Base-by-base conservation (phyloP, 2,797 vertebrate genomes). In the Hydrolagus colliei region DNA sequence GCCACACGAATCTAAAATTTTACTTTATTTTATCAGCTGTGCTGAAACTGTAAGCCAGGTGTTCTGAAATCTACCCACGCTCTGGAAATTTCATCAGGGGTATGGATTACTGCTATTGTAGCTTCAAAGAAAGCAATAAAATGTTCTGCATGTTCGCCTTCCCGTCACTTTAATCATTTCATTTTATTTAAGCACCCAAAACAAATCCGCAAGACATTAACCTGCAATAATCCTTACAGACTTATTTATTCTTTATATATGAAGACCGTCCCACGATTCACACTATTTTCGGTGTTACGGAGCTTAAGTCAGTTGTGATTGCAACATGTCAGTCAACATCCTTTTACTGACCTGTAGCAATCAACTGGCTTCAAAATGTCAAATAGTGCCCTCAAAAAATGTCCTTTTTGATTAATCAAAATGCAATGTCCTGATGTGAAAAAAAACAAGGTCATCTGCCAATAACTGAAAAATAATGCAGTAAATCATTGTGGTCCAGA, bases 381-480 rank as follows among this genome's bases (percentile, higher is more conserved):
- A 86, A 77, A 35, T 59, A 32, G 16, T 20, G 16, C 32, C 72
- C 27, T 32, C 20, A 14, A 84, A 84, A 84, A 84, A 71, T n/a
- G 35, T 18, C 8, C 14, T 68, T 82, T 80, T 20, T 68, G 65
- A 92, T 91, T 91, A 89, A 91, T 91, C 88, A 89, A 91, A 91
- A 92, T 68, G 18, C 32, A 84, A 71, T 52, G 65, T 71, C 20
- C 35, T 84, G 32, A 11, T 84, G 27, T 52, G 87, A 92, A 86
- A 91, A 91, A 91, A 75, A 91, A 86, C 93, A 95, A 95, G 95
- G 94, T 95, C 93, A 94, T 91, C 93, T 93, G 92, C 92, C 93
- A 94, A 93, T 93, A 94, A 93, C 88, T 89, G 88, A 93, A 92
- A 91, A 93, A 85, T 77, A 91, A 90, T 90, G 88, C 88, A 89